phyloP scores from a whole-genome alignment of 2,888 invertebrate genomes.

The Minunthozetes semirufus region DNA sequence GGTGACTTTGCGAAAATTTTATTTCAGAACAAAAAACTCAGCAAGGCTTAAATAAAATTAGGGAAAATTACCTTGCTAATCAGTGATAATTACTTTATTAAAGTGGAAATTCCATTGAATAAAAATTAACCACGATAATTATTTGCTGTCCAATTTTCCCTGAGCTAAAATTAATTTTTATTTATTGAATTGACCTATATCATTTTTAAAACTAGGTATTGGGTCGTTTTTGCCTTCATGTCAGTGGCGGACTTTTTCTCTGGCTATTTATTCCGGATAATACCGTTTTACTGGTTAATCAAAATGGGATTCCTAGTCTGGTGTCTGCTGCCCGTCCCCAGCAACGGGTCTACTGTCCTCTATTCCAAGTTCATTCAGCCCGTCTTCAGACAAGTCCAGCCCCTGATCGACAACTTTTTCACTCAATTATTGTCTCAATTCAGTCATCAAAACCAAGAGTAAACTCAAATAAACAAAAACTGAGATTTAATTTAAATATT shows the following conservation, averaged over 20 bases:
- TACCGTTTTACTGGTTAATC: conserved; percentile 12
- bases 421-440: background rate
- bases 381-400: conserved; percentile 41
- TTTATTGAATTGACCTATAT: background rate
- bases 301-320: conserved; percentile 35
- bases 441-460: background rate
- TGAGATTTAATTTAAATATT: background rate
- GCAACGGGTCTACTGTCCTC: conserved; percentile 32
- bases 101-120: too few species aligned
- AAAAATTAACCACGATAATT: too few species aligned
- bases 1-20: too few species aligned
- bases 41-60: too few species aligned
- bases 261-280: conserved; percentile 25
- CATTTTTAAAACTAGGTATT: conserved; percentile 21
- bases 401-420: background rate
- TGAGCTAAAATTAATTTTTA: too few species aligned
- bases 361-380: conserved; percentile 34
- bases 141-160: too few species aligned
- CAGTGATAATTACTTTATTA: too few species aligned
- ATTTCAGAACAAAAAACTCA: too few species aligned
- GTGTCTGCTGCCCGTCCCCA: conserved; percentile 33
- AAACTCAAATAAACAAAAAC: background rate
- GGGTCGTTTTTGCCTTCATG: conserved; percentile 31
- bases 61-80: too few species aligned
- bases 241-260: conserved; percentile 27